Base-by-base conservation (phyloP, 1,140 invertebrate species). In the Argopecten irradians region DNA sequence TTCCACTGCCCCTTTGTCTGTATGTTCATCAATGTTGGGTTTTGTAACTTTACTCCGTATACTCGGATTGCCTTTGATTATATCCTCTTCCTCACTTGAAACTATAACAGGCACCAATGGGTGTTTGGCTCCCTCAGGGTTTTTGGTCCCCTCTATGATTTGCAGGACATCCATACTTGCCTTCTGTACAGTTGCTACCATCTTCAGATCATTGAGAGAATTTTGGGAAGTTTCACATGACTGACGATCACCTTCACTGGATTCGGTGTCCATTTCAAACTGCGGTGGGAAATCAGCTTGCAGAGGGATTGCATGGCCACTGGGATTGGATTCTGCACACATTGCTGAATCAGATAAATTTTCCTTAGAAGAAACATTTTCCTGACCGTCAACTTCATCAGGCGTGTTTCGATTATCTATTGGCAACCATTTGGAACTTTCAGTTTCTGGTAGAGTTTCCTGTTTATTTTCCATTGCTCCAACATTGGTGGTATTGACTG, bases 141-240 rank as follows among this genome's bases (percentile, higher is more conserved):
- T 71, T 71, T 71, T 71, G 55, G 55, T 16, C 8, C 55, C 55
- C 55, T 71, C 55, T 28, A 71, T 71, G 55, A 71, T 71, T n/a
- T 71, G 55, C n/a, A 71, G 55, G 55, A 71, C n/a, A 16, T 71
- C 55, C 8, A 71, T n/a, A 71, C 55, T 71, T 71, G 55, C 55
- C n/a, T 71, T 71, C 28, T 71, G 55, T 28, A 71, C 55, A n/a
- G 55, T 71, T 28, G 55, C 55, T 16, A 71, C n/a, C 55, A 71
- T 71, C 55, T 71, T 71, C n/a, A 71, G 55, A 71, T 71, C 55
- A 71, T 71, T 71, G 5, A 71, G 22, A 11, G 55, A 71, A 71
- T 71, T 71, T n/a, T 71, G 55, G n/a, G 55, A 71, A n/a, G 55
- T 71, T 71, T 71, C 55, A 71, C 55, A 71, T 8, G 55, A 71